A percentile compares a stretch with the other conserved stretches of the same genome.
Evolutionary conservation across 2,797 vertebrate species (phyloP).

Genomic region (Ptychadena robeensis): DNA sequence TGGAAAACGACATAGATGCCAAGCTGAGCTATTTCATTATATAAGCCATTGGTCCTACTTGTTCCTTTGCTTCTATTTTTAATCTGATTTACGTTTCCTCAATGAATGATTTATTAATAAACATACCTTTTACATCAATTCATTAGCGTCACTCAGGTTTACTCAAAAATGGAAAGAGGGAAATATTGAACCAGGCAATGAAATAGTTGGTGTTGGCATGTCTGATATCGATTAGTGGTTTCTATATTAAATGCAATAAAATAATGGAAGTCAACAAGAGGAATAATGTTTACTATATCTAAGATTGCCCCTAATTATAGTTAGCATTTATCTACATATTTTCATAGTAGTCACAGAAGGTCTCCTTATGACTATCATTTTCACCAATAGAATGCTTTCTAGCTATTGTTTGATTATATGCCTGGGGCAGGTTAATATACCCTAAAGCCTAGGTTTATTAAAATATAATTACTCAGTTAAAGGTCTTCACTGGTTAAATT

Average conservation of each 20-base stretch:
- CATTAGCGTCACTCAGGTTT: neutral
- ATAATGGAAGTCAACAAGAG: slow-evolving; percentile 24
- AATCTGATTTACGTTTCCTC: neutral
- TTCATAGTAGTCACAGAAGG: slow-evolving; percentile 7
- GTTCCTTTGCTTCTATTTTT: neutral
- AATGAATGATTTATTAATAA: neutral
- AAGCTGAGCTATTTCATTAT: neutral
- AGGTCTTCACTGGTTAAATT: neutral
- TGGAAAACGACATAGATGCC: neutral
- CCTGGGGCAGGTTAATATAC: slow-evolving; percentile 68
- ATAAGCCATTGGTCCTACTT: neutral
- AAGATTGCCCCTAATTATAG: slow-evolving; percentile 19
- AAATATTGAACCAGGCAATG: slow-evolving; percentile 5
- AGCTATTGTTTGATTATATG: slow-evolving; percentile 68
- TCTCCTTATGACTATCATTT: slow-evolving; percentile 14
- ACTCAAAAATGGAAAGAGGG: neutral
- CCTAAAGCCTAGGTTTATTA: slow-evolving; percentile 66
- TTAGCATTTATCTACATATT: slow-evolving; percentile 41
- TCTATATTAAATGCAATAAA: slow-evolving; percentile 3
- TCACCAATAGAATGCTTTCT: slow-evolving; percentile 62
- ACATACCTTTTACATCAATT: neutral
- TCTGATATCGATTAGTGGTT: slow-evolving; percentile 21
- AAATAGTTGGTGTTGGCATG: neutral
- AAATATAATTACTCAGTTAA: slow-evolving; percentile 59
- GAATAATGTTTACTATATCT: neutral